A percentile compares a stretch with the other conserved stretches of the same genome.
Evolutionary conservation across 2,888 invertebrate genomes (phyloP).

Genomic region (Odontomyia ornata): DNA sequence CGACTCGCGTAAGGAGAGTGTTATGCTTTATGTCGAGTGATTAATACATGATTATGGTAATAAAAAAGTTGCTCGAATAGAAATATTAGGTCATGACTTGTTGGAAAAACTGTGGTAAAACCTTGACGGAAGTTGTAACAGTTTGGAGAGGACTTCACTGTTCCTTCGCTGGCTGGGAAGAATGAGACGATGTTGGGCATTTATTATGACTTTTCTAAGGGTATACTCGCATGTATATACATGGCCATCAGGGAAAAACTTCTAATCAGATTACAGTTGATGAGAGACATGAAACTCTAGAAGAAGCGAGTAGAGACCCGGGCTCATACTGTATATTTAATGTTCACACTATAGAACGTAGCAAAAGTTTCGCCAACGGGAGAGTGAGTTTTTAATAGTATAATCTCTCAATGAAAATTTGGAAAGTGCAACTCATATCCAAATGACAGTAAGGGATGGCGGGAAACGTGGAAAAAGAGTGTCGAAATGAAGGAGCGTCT

Average conservation of each 20-base stretch:
- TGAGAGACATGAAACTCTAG: slow-evolving; percentile 14
- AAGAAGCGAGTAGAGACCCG: neutral
- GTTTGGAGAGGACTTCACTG: neutral
- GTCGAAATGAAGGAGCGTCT: too few relatives aligned
- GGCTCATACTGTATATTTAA: neutral
- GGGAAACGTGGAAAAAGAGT: too few relatives aligned
- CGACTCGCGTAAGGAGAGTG: slow-evolving; percentile 32
- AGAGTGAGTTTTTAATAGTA: neutral
- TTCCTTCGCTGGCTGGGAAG: neutral
- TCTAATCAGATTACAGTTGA: slow-evolving; percentile 25
- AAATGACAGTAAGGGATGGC: too few relatives aligned
- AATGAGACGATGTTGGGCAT: slow-evolving; percentile 4
- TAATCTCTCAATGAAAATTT: neutral
- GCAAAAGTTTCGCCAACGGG: too few relatives aligned
- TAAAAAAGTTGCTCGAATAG: slow-evolving; percentile 25
- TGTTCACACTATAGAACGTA: too few relatives aligned
- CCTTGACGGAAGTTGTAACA: too few relatives aligned
- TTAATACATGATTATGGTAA: slow-evolving; percentile 42
- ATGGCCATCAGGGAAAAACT: slow-evolving; percentile 3
- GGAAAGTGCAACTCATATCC: neutral
- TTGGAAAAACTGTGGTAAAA: neutral
- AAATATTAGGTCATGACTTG: slow-evolving; percentile 1
- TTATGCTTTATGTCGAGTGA: slow-evolving; percentile 34
- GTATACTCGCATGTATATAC: neutral
- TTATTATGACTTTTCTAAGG: slow-evolving; percentile 20